These are phyloP conservation scores for Lanius ludovicianus DNA, from an alignment of 2,113 vertebrate genomes.

Conservation along the genomic window DNA sequence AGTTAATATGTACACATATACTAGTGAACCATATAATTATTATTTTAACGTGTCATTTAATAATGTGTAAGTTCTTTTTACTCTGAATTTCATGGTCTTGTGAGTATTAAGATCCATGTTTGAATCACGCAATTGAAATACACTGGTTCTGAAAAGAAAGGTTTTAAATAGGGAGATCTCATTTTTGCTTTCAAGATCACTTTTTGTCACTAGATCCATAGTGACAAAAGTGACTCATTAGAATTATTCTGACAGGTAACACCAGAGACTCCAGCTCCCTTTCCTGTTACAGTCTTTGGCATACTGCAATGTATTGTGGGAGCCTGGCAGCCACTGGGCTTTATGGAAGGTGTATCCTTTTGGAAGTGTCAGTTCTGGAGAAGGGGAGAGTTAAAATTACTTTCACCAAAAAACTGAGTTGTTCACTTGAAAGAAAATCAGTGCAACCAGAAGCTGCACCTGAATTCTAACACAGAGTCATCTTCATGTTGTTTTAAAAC, in stretches of 20 bases:
- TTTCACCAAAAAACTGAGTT: background rate
- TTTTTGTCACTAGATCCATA: background rate
- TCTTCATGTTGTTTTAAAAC: background rate
- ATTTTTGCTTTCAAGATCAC: background rate
- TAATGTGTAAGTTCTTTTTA: background rate
- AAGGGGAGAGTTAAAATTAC: background rate
- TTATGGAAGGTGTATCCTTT: background rate
- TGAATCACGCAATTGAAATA: background rate
- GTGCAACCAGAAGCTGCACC: background rate
- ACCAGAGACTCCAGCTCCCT: background rate
- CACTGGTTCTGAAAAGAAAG: background rate
- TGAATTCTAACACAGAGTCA: background rate
- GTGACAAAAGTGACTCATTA: background rate
- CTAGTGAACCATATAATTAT: background rate
- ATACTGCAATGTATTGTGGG: background rate
- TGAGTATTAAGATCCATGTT: background rate
- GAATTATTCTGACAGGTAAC: background rate
- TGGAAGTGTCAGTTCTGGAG: background rate
- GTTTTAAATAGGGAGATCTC: background rate
- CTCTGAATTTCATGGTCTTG: background rate
- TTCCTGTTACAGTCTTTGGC: background rate
- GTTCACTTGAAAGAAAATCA: background rate
- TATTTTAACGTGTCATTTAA: background rate
- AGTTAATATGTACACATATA: background rate
- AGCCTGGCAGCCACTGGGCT: background rate